Evolutionary conservation across 2,888 invertebrate genomes (phyloP).

Genomic region (Pecten maximus): DNA sequence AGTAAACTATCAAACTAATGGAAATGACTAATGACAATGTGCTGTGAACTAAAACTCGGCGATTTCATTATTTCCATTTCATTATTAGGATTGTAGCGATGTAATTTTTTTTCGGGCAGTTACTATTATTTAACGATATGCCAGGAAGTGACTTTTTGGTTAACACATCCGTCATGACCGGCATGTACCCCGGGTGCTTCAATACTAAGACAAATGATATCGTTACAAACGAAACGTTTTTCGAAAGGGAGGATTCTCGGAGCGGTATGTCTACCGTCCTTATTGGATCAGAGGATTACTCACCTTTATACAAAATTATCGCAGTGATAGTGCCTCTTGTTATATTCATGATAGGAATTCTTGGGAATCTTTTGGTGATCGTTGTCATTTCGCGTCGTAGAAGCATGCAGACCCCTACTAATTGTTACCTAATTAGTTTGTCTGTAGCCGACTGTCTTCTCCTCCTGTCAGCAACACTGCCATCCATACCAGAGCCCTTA

Average conservation of each 20-base stretch:
- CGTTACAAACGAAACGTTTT: background rate
- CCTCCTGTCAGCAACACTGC: constrained; percentile 84
- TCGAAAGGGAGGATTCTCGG: background rate
- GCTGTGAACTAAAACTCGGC: no score
- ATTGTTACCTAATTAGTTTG: constrained; percentile 86
- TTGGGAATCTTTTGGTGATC: constrained; percentile 85
- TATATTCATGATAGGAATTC: constrained; percentile 84
- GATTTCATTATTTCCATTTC: no score
- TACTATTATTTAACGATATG: background rate
- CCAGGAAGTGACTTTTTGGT: background rate
- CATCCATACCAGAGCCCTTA: constrained; percentile 83
- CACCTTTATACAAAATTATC: constrained; percentile 20
- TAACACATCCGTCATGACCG: background rate
- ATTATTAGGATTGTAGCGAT: no score
- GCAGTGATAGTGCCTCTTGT: constrained; percentile 58
- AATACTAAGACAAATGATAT: background rate
- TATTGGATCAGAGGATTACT: background rate
- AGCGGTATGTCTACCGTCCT: background rate
- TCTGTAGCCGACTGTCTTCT: constrained; percentile 86
- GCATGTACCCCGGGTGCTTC: background rate
- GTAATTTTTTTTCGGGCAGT: no score
- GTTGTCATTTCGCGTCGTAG: constrained; percentile 83
- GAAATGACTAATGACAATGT: background rate
- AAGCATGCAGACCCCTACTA: constrained; percentile 85
- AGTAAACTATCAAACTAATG: no score